Conservation (phyloP, 2,797 vertebrate species). For the Ficedula albicollis region DNA sequence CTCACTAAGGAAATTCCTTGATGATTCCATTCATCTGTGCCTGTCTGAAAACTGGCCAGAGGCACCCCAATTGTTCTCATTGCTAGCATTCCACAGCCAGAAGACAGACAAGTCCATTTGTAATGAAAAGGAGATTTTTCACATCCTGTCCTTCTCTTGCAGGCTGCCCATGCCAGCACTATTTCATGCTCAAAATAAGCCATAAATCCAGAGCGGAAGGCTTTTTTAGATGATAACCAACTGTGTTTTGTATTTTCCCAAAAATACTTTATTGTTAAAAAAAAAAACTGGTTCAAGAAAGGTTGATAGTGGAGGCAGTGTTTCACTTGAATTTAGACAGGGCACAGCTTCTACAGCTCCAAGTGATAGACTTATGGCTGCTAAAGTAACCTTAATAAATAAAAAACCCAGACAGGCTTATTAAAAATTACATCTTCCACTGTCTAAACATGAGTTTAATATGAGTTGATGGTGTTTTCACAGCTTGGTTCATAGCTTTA, state of each 20-base stretch:
- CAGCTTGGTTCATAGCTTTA: slow-evolving; percentile 34
- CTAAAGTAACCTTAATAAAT: slow-evolving; percentile 30
- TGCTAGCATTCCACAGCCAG: slow-evolving; percentile 19
- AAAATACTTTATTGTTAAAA: slow-evolving; percentile 48
- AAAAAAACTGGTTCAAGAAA: slow-evolving; percentile 25
- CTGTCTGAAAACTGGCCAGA: slow-evolving; percentile 24
- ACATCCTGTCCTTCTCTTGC: background rate
- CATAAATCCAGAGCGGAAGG: slow-evolving; percentile 30
- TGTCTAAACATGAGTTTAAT: slow-evolving; percentile 41
- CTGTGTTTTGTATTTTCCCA: slow-evolving; percentile 54
- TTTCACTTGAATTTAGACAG: slow-evolving; percentile 8
- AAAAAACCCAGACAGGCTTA: slow-evolving; percentile 20
- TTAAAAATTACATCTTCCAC: slow-evolving; percentile 57
- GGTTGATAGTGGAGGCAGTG: background rate
- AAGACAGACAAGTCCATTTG: background rate
- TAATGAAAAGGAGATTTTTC: slow-evolving; percentile 24
- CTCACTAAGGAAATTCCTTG: slow-evolving; percentile 23
- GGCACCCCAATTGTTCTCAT: background rate
- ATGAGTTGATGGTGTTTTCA: slow-evolving; percentile 48
- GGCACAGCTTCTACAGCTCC: background rate
- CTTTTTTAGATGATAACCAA: slow-evolving; percentile 62
- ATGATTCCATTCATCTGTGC: slow-evolving; percentile 1
- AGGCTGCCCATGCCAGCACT: slow-evolving; percentile 7
- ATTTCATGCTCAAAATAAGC: slow-evolving; percentile 51
- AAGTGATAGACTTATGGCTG: background rate